These are phyloP conservation scores for Himalopsyche kuldschensis DNA, from an alignment of 2,888 invertebrate species.

Conservation along the genomic window DNA sequence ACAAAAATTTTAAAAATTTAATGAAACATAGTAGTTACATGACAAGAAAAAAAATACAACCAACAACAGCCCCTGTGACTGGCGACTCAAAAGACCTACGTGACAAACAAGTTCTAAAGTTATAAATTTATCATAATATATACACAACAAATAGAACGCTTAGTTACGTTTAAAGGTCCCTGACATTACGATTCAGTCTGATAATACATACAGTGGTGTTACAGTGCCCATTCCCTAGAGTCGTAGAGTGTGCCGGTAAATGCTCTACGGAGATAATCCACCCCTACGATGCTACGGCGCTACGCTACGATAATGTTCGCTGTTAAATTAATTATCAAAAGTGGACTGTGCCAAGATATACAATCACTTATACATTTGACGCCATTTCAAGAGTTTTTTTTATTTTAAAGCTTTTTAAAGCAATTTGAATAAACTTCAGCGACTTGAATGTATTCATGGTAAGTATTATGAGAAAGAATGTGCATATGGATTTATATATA, in stretches of 20 bases:
- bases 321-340: slow-evolving; percentile 28
- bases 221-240: not conserved
- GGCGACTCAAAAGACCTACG: too few relatives aligned
- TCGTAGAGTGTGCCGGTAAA: not conserved
- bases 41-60: too few relatives aligned
- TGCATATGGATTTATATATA: too few relatives aligned
- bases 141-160: too few relatives aligned
- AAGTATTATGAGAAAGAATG: too few relatives aligned
- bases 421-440: too few relatives aligned
- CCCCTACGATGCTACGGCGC: not conserved
- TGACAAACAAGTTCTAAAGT: too few relatives aligned
- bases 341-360: slow-evolving; percentile 5
- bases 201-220: not conserved
- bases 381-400: not conserved
- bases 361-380: not conserved
- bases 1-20: too few relatives aligned
- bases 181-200: not conserved
- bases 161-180: not conserved
- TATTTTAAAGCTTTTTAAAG: not conserved
- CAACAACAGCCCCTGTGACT: too few relatives aligned
- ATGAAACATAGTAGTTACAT: too few relatives aligned
- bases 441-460: too few relatives aligned
- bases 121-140: too few relatives aligned
- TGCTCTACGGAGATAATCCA: slow-evolving; percentile 9
- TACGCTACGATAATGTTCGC: not conserved